These are phyloP conservation scores for Oxystoma pomonae DNA, from an alignment of 2,888 invertebrate species.

Conservation along the genomic window DNA sequence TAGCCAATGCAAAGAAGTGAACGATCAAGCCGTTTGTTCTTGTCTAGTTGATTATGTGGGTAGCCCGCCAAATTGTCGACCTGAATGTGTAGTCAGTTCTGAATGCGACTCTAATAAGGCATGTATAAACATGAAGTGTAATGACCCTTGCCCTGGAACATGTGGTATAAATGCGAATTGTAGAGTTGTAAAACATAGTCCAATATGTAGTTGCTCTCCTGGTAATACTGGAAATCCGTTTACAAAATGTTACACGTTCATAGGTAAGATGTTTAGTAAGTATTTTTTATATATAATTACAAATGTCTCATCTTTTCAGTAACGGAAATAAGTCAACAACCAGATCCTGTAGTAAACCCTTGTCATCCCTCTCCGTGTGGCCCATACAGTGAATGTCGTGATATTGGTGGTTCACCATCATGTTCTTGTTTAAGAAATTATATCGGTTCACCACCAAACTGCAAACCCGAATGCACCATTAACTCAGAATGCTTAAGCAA, in stretches of 20 bases:
- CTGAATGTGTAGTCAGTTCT: conserved; percentile 54
- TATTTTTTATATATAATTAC: too few species aligned
- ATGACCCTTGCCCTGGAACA: conserved; percentile 52
- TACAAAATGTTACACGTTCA: conserved; percentile 53
- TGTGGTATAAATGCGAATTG: conserved; percentile 53
- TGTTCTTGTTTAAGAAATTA: conserved; percentile 64
- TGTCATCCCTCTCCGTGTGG: conserved; percentile 76
- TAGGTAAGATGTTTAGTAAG: conserved; percentile 5
- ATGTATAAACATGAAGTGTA: conserved; percentile 42
- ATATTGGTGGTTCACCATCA: conserved; percentile 55
- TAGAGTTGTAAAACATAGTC: conserved; percentile 60
- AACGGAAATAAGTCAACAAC: too few species aligned
- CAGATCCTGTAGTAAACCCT: conserved; percentile 50
- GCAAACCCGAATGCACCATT: conserved; percentile 68
- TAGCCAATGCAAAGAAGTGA: conserved; percentile 66
- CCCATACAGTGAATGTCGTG: conserved; percentile 64
- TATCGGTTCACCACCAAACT: conserved; percentile 65
- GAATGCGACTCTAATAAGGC: conserved; percentile 52
- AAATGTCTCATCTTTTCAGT: too few species aligned
- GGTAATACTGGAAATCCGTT: conserved; percentile 70
- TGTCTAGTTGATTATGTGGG: conserved; percentile 58
- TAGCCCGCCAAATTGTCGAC: conserved; percentile 57
- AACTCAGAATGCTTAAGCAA: conserved; percentile 70
- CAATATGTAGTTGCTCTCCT: conserved; percentile 59
- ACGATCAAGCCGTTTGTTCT: conserved; percentile 54